Evolutionary conservation across 1,140 invertebrate species (phyloP).

Genomic region (Thaumatotibia leucotreta): DNA sequence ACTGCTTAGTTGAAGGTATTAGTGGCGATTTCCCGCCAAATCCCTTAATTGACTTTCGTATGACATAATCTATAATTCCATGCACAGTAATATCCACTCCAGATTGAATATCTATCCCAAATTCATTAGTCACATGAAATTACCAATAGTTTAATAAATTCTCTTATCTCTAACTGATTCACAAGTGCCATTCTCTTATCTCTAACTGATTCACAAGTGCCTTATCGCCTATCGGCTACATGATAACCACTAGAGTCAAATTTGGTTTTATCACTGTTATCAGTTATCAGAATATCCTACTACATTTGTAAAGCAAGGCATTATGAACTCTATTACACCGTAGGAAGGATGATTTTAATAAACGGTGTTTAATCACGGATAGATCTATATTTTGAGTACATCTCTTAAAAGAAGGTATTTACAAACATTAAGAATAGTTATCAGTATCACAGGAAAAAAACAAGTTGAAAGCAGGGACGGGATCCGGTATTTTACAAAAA

Average conservation of each 20-base stretch:
- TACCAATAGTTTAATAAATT: background rate
- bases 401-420: no score
- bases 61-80: background rate
- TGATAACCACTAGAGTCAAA: background rate
- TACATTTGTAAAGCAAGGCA: background rate
- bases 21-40: no score
- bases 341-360: no score
- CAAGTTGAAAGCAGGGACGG: no score
- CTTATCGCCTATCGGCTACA: background rate
- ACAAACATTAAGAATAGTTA: no score
- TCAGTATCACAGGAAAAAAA: no score
- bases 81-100: constrained; percentile 7
- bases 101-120: background rate
- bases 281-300: constrained; percentile 10
- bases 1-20: no score
- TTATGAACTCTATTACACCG: background rate
- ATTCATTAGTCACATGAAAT: constrained; percentile 13
- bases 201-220: background rate
- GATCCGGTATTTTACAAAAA: no score
- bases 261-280: background rate
- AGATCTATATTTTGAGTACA: no score
- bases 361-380: no score
- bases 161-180: background rate
- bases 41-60: no score
- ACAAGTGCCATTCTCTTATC: background rate